Conservation (phyloP, 2,888 invertebrate species). For the Rotaria socialis region DNA sequence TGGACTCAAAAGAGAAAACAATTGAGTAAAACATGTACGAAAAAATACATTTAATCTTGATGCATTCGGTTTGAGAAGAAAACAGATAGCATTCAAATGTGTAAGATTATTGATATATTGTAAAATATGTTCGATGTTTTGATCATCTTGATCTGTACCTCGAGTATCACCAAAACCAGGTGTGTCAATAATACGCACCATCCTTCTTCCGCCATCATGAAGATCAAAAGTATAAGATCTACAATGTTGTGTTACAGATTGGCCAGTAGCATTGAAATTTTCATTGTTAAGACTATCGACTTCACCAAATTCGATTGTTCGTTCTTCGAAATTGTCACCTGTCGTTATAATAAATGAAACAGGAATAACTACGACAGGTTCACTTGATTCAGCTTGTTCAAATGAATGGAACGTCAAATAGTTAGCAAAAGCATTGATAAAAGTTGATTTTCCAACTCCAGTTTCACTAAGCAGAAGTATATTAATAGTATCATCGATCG, state of each 20-base stretch:
- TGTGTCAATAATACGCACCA: not conserved
- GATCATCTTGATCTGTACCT: not conserved
- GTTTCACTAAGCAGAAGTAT: not conserved
- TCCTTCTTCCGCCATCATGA: not conserved
- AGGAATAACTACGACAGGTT: not conserved
- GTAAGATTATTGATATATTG: not conserved
- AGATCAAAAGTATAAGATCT: not conserved
- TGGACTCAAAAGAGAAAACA: not conserved
- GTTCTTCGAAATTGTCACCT: not conserved
- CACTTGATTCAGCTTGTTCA: not conserved
- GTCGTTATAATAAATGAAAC: not conserved
- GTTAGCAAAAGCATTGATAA: not conserved
- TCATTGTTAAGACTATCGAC: not conserved
- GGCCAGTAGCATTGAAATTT: not conserved
- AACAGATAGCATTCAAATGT: not conserved
- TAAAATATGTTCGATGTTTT: conserved; percentile 2
- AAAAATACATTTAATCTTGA: not conserved
- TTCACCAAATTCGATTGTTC: not conserved
- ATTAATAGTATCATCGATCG: not conserved
- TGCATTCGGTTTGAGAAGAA: not conserved
- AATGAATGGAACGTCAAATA: not conserved
- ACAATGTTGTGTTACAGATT: not conserved
- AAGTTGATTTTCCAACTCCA: not conserved
- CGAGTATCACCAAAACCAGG: not conserved
- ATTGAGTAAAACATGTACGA: not conserved